Evolutionary conservation across 2,797 vertebrate genomes (phyloP).

Genomic region (Anguilla megastoma): DNA sequence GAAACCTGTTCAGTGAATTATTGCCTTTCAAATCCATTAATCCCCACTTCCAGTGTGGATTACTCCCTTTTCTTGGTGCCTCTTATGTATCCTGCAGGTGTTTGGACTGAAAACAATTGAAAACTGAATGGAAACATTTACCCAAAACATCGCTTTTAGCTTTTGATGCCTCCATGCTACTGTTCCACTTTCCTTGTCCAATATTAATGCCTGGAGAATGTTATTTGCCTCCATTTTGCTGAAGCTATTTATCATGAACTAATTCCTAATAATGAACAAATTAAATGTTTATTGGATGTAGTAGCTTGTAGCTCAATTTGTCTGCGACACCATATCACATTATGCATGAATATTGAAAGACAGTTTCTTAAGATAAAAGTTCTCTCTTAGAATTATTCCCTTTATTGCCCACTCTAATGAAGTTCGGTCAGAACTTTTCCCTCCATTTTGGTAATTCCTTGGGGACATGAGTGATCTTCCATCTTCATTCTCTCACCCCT

Average conservation of each 20-base stretch:
- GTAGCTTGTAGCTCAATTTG: neutral
- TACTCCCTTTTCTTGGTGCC: neutral
- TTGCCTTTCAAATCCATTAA: neutral
- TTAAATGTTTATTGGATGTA: neutral
- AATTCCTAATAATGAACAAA: neutral
- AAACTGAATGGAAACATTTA: neutral
- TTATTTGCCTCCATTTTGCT: neutral
- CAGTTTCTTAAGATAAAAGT: neutral
- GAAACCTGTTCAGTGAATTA: neutral
- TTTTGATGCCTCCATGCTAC: neutral
- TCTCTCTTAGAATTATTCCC: neutral
- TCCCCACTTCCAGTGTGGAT: neutral
- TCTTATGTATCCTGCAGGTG: neutral
- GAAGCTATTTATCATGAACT: neutral
- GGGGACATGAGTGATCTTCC: neutral
- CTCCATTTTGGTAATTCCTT: neutral
- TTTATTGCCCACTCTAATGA: neutral
- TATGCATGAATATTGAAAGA: neutral
- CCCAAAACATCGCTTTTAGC: neutral
- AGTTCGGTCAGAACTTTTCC: neutral
- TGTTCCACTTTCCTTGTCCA: neutral
- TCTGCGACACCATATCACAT: neutral
- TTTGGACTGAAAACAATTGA: neutral
- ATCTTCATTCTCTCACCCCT: neutral
- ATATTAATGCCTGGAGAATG: neutral